Evolutionary conservation across 2,113 vertebrate genomes (phyloP).

Genomic region (Myodes glareolus): DNA sequence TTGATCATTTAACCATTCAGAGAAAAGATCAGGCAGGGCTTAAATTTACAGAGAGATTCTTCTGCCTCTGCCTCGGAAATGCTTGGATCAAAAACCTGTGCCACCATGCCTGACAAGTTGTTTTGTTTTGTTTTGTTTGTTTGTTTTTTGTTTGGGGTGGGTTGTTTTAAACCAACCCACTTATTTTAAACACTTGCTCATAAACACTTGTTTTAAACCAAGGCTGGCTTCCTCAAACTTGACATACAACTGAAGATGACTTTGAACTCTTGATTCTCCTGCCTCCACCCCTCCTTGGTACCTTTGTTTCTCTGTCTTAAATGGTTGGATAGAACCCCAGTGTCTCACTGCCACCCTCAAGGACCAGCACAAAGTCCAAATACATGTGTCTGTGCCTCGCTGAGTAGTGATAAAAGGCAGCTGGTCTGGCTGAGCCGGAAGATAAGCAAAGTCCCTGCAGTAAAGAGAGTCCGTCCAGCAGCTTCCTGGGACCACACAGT

Average conservation of each 20-base stretch:
- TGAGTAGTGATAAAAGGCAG: not conserved
- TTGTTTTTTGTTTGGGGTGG: not conserved
- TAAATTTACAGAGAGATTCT: not conserved
- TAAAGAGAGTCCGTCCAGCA: not conserved
- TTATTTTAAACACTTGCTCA: no score
- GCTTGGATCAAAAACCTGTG: not conserved
- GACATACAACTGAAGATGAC: not conserved
- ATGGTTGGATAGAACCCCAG: not conserved
- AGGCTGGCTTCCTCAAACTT: not conserved
- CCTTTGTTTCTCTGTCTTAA: not conserved
- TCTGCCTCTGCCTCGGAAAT: not conserved
- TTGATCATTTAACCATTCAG: not conserved
- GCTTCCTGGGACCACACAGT: not conserved
- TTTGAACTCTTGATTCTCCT: not conserved
- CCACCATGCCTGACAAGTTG: not conserved
- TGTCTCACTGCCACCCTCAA: not conserved
- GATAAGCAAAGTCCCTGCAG: not conserved
- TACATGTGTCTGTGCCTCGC: not conserved
- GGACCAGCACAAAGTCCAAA: not conserved
- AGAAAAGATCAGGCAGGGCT: not conserved
- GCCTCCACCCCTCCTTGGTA: not conserved
- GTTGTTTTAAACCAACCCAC: no score
- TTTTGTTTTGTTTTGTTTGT: no score
- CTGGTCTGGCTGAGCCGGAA: not conserved
- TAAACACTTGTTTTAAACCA: no score